Percentiles rank a stretch among this genome's conserved stretches.
phyloP scores from a whole-genome alignment of 37 sponge, comb jelly and placozoan species.

The Halisarca cf. caerulea region DNA sequence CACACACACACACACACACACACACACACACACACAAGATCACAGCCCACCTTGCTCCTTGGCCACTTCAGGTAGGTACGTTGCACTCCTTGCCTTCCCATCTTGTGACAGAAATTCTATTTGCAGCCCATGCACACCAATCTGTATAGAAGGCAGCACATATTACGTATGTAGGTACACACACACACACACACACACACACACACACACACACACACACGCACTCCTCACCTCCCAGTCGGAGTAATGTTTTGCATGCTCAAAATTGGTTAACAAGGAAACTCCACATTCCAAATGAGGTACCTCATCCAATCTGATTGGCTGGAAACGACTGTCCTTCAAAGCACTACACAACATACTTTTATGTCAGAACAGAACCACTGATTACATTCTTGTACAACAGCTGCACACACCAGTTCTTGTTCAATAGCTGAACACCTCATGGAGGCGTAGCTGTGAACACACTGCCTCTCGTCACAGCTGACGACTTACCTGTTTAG shows the following conservation, averaged over 20 bases:
- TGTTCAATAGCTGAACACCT: too few species aligned
- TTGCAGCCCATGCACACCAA: slow-evolving; percentile 95
- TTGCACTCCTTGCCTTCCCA: slow-evolving; percentile 69
- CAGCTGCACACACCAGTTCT: too few species aligned
- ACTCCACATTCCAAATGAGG: slow-evolving; percentile 85
- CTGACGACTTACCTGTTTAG: slow-evolving; percentile 75
- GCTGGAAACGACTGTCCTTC: slow-evolving; percentile 93
- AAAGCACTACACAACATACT: slow-evolving; percentile 62
- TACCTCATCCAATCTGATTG: slow-evolving; percentile 77
- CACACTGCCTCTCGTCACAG: background rate
- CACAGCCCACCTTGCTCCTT: slow-evolving; percentile 70
- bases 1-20: background rate
- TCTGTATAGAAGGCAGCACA: slow-evolving; percentile 33
- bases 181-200: background rate
- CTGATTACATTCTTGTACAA: background rate
- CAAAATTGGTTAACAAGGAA: slow-evolving; percentile 91
- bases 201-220: slow-evolving; percentile 1
- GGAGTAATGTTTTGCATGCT: slow-evolving; percentile 65
- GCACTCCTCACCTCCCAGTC: slow-evolving; percentile 91
- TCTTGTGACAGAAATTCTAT: slow-evolving; percentile 75
- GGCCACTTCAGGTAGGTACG: slow-evolving; percentile 98
- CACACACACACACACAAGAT: background rate
- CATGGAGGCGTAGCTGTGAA: background rate
- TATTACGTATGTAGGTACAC: background rate
- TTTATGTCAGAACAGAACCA: background rate